A percentile compares a stretch with the other conserved stretches of the same genome.
Conservation (phyloP, 2,113 vertebrate genomes). For the Pitta sordida region DNA sequence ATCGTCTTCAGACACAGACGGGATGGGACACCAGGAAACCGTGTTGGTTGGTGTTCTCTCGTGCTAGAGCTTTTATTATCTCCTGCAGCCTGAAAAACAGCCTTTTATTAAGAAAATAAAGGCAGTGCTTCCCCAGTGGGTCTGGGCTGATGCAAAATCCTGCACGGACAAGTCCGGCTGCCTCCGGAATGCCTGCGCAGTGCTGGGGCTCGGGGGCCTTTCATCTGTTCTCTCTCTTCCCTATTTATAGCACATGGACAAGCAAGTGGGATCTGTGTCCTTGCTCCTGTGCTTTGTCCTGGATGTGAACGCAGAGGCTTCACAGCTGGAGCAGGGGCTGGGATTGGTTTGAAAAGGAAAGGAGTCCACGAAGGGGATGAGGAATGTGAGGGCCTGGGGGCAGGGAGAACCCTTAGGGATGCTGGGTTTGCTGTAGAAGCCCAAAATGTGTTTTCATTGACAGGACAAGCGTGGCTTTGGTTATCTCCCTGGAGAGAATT, state of each 20-base stretch:
- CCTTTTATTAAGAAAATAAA: not conserved
- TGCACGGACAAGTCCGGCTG: rapidly evolving
- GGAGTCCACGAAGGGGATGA: not conserved
- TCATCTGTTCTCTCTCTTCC: not conserved
- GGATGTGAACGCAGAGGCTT: not conserved
- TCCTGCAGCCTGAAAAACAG: not conserved
- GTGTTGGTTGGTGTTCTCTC: not conserved
- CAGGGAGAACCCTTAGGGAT: rapidly evolving
- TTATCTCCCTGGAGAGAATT: not conserved
- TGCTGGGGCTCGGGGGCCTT: not conserved
- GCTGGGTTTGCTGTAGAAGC: not conserved
- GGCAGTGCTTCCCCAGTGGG: rapidly evolving
- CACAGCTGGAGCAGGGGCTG: not conserved
- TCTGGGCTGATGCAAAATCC: not conserved
- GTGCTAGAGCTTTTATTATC: not conserved
- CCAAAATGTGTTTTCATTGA: not conserved
- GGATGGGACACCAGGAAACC: not conserved
- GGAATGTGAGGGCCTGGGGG: not conserved
- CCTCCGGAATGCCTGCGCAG: not conserved
- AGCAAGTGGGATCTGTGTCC: not conserved
- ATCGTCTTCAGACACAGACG: not conserved
- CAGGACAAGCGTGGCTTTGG: not conserved
- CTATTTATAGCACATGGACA: not conserved
- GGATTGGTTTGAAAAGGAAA: not conserved
- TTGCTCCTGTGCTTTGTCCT: not conserved